Evolutionary conservation across 2,113 vertebrate genomes (phyloP).

Genomic region (Chamaea fasciata): DNA sequence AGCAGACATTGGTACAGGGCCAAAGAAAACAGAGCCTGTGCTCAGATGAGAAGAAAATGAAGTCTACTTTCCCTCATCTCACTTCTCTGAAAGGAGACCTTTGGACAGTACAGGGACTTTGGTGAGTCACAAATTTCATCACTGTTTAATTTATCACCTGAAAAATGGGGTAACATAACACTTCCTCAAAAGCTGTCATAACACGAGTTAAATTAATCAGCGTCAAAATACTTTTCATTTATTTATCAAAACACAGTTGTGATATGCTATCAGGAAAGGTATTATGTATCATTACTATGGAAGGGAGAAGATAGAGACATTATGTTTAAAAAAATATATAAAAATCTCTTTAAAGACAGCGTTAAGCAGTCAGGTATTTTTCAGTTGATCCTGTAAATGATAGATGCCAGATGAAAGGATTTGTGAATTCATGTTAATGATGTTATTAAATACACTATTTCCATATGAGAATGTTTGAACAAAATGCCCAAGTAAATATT

Average conservation of each 20-base stretch:
- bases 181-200: not conserved
- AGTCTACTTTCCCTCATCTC: not conserved
- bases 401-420: not conserved
- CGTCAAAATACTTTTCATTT: not conserved
- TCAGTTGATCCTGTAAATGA: not conserved
- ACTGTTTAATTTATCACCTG: constrained; percentile 9
- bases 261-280: not conserved
- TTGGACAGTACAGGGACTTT: not conserved
- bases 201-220: not conserved
- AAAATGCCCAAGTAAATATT: constrained; percentile 54
- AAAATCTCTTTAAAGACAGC: not conserved
- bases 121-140: not conserved
- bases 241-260: not conserved
- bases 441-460: not conserved
- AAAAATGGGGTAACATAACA: not conserved
- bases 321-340: not conserved
- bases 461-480: not conserved
- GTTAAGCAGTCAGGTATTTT: not conserved
- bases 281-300: not conserved
- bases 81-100: not conserved
- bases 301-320: not conserved
- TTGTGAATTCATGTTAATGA: constrained; percentile 3
- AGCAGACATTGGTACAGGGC: not conserved
- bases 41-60: not conserved
- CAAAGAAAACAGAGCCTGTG: not conserved